Base-by-base conservation (phyloP, 2,797 vertebrate genomes). In the Thripadectes ignobilis region DNA sequence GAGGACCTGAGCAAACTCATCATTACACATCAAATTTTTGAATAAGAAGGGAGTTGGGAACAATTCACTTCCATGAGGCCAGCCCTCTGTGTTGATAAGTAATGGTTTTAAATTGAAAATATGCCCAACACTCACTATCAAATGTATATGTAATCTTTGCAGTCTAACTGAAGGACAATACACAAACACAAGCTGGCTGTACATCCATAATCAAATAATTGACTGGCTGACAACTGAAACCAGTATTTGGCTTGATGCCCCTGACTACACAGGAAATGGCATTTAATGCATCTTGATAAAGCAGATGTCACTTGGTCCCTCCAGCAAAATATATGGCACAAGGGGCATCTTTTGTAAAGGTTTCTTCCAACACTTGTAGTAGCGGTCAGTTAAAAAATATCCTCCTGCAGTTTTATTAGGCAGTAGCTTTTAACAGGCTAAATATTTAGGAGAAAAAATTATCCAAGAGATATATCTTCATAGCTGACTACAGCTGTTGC, bases 171-270 rank as follows among this genome's bases (percentile, higher is more conserved):
- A 71, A 94, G 85, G 66, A 94, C 1, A 23, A 72, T 72, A 46
- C 82, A 78, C 85, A 94, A 78, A 78, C 12, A 30, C 73, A 93
- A 94, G 83, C 69, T 92, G 88, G 76, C 82, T 78, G 75, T 88
- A 92, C 82, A 75, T 86, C 66, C 34, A 39, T 86, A 94, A 95
- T 90, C 85, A 93, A 95, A 90, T 90, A 92, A 93, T 52, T 92
- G 79, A 93, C 86, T 76, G 63, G 74, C 89, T 86, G 55, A 88
- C 68, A 85, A 62, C 75, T 86, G 92, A 93, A 63, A 83, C 59
- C 72, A 54, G 29, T 51, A 49, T 90, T 96, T 96, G 89, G 76
- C 96, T 74, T 82, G 74, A 94, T 96, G 82, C 73, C 88, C 66
- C 29, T 59, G 87, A 85, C 79, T 80, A 69, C 85, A 92, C 26